These are phyloP conservation scores for Eubasilissa splendida DNA, from an alignment of 2,888 invertebrate genomes.

Conservation along the genomic window DNA sequence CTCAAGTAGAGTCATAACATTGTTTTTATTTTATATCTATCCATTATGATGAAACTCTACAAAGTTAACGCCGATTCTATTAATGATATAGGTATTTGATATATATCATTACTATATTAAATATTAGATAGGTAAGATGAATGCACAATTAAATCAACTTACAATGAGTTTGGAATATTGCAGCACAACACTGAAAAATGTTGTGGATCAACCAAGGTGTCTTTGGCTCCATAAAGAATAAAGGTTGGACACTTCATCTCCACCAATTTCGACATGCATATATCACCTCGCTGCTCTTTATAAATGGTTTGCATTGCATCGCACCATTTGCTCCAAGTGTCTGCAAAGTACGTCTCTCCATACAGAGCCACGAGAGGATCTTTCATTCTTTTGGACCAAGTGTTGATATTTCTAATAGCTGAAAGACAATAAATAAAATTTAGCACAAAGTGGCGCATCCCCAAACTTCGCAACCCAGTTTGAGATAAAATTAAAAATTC, in stretches of 20 bases:
- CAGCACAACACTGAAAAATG: slow-evolving; percentile 82
- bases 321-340: slow-evolving; percentile 82
- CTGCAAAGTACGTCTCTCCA: slow-evolving; percentile 79
- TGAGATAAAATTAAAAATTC: not conserved
- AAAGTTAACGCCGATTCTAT: no score
- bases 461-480: not conserved
- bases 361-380: slow-evolving; percentile 82
- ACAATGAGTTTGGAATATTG: slow-evolving; percentile 80
- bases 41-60: no score
- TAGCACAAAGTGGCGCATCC: not conserved
- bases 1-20: no score
- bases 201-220: slow-evolving; percentile 81
- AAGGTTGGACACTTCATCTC: slow-evolving; percentile 83
- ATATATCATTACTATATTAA: not conserved
- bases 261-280: slow-evolving; percentile 77
- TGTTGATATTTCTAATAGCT: slow-evolving; percentile 79
- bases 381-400: slow-evolving; percentile 87
- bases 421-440: slow-evolving; percentile 62
- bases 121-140: not conserved
- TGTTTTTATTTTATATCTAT: no score
- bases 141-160: slow-evolving; percentile 60
- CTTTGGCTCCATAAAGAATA: slow-evolving; percentile 88
- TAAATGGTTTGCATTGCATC: slow-evolving; percentile 76
- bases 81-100: not conserved
- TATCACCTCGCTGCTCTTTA: slow-evolving; percentile 77